These are phyloP conservation scores for Drosophila tanythrix DNA, from an alignment of 2,888 invertebrate species.

Conservation along the genomic window DNA sequence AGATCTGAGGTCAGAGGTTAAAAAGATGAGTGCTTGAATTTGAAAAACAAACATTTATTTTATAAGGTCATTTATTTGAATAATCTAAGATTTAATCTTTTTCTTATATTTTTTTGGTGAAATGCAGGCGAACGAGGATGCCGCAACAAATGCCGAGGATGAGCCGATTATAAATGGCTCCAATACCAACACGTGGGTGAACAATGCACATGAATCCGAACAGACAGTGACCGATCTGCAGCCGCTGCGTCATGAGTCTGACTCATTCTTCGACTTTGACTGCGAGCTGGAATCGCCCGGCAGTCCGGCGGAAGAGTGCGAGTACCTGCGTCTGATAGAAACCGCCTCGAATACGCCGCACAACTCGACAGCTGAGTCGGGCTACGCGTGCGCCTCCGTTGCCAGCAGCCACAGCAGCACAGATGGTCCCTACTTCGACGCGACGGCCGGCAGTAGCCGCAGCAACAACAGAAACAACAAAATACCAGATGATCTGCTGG, in stretches of 20 bases:
- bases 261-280: slow-evolving; percentile 89
- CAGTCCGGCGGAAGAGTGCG: slow-evolving; percentile 89
- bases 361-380: slow-evolving; percentile 85
- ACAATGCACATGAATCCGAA: slow-evolving; percentile 75
- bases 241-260: slow-evolving; percentile 85
- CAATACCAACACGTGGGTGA: slow-evolving; percentile 83
- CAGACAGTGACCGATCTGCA: slow-evolving; percentile 85
- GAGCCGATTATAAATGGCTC: slow-evolving; percentile 83
- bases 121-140: slow-evolving; percentile 79
- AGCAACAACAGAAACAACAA: slow-evolving; percentile 60
- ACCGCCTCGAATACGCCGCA: slow-evolving; percentile 86
- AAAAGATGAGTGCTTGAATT: neutral
- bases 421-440: slow-evolving; percentile 86
- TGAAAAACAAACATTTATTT: neutral
- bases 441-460: slow-evolving; percentile 71
- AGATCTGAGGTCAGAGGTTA: neutral
- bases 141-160: slow-evolving; percentile 75
- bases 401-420: slow-evolving; percentile 85
- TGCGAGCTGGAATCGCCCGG: slow-evolving; percentile 89
- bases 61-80: neutral
- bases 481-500: slow-evolving; percentile 43
- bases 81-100: neutral
- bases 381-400: slow-evolving; percentile 86
- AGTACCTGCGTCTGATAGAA: slow-evolving; percentile 86
- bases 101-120: neutral